A percentile compares a stretch with the other conserved stretches of the same genome.
These are phyloP conservation scores for Gnatocerus cornutus DNA, from an alignment of 2,888 invertebrate genomes.

Conservation along the genomic window DNA sequence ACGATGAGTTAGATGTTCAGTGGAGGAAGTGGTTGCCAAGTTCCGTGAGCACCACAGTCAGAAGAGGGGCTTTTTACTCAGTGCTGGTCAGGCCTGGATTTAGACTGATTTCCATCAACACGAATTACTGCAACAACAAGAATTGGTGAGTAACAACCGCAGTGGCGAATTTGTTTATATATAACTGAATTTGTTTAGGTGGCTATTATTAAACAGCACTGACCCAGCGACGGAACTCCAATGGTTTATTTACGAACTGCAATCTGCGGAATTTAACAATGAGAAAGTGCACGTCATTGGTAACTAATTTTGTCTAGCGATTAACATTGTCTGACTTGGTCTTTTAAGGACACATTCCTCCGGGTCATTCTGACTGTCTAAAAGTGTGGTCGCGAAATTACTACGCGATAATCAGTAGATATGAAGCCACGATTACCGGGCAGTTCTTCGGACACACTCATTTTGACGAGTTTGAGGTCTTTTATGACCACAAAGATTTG, in stretches of 20 bases:
- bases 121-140: constrained; percentile 96
- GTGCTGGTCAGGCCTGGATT: constrained; percentile 92
- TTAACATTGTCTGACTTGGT: constrained; percentile 1
- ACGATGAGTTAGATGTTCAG: constrained; percentile 89
- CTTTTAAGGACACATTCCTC: constrained; percentile 88
- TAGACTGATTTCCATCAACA: constrained; percentile 93
- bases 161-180: too few species aligned
- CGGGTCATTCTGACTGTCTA: constrained; percentile 93
- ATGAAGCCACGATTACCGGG: constrained; percentile 90
- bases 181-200: constrained; percentile 72
- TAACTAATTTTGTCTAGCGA: constrained; percentile 31
- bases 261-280: constrained; percentile 93
- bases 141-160: constrained; percentile 78
- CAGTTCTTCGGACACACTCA: constrained; percentile 97
- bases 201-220: constrained; percentile 94
- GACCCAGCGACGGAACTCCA: constrained; percentile 96
- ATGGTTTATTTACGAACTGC: constrained; percentile 95
- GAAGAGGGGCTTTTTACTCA: constrained; percentile 93
- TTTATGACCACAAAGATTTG: constrained; percentile 89
- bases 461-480: constrained; percentile 94
- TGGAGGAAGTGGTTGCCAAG: constrained; percentile 95
- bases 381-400: constrained; percentile 98
- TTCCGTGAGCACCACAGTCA: constrained; percentile 88
- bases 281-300: constrained; percentile 98
- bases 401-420: constrained; percentile 90